These are phyloP conservation scores for Andinoacara biseriatus DNA, from an alignment of 2,113 vertebrate species.

Conservation along the genomic window DNA sequence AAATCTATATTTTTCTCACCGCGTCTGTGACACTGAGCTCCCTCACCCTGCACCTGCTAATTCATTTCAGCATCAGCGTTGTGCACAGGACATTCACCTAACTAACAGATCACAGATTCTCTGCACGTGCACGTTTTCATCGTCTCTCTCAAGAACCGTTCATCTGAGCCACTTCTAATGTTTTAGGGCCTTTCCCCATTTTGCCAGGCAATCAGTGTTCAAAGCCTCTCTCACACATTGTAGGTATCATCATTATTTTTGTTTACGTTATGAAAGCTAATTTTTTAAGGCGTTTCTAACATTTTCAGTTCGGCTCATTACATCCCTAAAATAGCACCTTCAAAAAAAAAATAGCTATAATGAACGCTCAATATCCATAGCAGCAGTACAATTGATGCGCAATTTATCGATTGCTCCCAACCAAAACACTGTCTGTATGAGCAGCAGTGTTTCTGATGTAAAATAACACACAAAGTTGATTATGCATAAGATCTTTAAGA, in stretches of 20 bases:
- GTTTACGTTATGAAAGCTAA: too few relatives aligned
- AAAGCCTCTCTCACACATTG: too few relatives aligned
- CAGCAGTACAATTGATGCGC: not conserved
- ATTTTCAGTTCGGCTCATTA: too few relatives aligned
- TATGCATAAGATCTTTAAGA: not conserved
- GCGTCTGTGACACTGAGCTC: not conserved
- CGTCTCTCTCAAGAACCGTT: not conserved
- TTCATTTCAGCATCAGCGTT: not conserved
- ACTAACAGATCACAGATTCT: too few relatives aligned
- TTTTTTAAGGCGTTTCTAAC: too few relatives aligned
- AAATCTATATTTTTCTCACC: not conserved
- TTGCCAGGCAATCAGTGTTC: not conserved
- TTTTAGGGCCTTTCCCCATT: not conserved
- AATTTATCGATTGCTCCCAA: not conserved
- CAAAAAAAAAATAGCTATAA: not conserved
- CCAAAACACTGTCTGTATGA: not conserved
- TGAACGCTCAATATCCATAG: not conserved
- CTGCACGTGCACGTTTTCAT: rapidly evolving
- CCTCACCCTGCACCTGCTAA: not conserved
- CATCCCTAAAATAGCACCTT: not conserved
- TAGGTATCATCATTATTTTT: not conserved
- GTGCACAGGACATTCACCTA: not conserved
- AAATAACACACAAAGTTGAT: rapidly evolving
- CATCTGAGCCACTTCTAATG: not conserved
- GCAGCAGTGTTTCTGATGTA: not conserved